These are phyloP conservation scores for Drosophila helvetica DNA, from an alignment of 2,888 invertebrate genomes.

Conservation along the genomic window DNA sequence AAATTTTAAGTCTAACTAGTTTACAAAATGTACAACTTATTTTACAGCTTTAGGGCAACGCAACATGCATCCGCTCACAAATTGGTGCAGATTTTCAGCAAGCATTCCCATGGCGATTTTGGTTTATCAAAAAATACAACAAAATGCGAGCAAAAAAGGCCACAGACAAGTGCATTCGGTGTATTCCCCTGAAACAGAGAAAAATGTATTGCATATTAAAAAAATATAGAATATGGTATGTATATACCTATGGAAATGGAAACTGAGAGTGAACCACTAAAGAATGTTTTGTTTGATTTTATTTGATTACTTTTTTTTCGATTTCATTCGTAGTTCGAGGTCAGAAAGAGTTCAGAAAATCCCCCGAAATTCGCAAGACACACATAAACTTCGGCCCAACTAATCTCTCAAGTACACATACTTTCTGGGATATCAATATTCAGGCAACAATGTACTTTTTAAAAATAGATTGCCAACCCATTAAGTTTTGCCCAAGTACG, in stretches of 20 bases:
- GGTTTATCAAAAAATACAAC: constrained; percentile 24
- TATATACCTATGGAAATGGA: constrained; percentile 4
- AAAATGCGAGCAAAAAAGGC: constrained; percentile 31
- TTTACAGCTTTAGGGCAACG: constrained; percentile 23
- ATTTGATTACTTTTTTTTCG: constrained; percentile 7
- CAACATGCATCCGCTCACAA: constrained; percentile 35
- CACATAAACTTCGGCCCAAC: constrained; percentile 31
- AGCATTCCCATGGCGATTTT: constrained; percentile 42
- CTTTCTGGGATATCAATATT: constrained; percentile 40
- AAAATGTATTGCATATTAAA: constrained; percentile 1
- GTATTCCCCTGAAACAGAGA: constrained; percentile 17
- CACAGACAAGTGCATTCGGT: constrained; percentile 20
- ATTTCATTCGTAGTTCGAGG: background rate
- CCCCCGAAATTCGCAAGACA: constrained; percentile 14
- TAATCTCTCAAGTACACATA: constrained; percentile 40
- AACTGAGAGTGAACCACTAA: constrained; percentile 17
- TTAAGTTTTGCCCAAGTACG: constrained; percentile 33
- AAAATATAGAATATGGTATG: constrained; percentile 13
- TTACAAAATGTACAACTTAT: constrained; percentile 21
- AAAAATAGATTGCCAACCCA: constrained; percentile 51
- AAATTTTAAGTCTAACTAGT: background rate
- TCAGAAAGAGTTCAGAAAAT: background rate
- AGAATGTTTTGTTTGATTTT: constrained; percentile 33
- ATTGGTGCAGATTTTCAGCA: constrained; percentile 47
- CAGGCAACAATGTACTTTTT: constrained; percentile 42